A percentile compares a stretch with the other conserved stretches of the same genome.
phyloP scores from a whole-genome alignment of 2,797 vertebrate species.

The Semaprochilodus insignis region DNA sequence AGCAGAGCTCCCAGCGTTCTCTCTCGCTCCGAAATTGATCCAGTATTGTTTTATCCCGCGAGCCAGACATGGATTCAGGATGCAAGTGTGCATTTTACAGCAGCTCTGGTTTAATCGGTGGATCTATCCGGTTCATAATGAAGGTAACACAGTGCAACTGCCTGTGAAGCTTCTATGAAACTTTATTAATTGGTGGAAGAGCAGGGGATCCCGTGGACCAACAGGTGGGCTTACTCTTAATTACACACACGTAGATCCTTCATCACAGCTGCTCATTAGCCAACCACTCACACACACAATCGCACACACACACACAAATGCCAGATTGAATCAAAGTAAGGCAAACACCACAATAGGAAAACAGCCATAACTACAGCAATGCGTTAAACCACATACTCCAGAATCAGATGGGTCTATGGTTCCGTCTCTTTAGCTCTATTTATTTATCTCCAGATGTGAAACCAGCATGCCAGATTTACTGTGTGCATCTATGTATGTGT shows the following conservation, averaged over 20 bases:
- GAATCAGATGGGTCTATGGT: constrained; percentile 29
- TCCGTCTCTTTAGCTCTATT: constrained; percentile 16
- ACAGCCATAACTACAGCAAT: not conserved
- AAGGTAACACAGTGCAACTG: not conserved
- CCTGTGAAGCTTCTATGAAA: not conserved
- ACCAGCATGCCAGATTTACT: constrained; percentile 32
- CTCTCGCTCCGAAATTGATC: too few relatives aligned
- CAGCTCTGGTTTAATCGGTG: too few relatives aligned
- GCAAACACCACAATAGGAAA: not conserved
- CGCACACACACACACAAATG: constrained; percentile 41
- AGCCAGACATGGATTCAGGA: too few relatives aligned
- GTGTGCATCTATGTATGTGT: constrained; percentile 17
- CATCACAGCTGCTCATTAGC: constrained; percentile 42
- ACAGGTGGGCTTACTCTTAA: constrained; percentile 30
- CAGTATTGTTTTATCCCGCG: too few relatives aligned
- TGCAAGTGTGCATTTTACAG: too few relatives aligned
- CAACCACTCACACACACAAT: constrained; percentile 15
- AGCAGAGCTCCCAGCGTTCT: too few relatives aligned
- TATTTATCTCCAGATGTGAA: constrained; percentile 51
- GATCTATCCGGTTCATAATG: too few relatives aligned
- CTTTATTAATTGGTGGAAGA: not conserved
- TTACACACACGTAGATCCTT: constrained; percentile 30
- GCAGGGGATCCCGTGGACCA: constrained; percentile 15
- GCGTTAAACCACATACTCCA: constrained; percentile 10
- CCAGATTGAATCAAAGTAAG: constrained; percentile 6